Evolutionary conservation across 2,113 vertebrate species (phyloP).

Genomic region (Pagrus major): DNA sequence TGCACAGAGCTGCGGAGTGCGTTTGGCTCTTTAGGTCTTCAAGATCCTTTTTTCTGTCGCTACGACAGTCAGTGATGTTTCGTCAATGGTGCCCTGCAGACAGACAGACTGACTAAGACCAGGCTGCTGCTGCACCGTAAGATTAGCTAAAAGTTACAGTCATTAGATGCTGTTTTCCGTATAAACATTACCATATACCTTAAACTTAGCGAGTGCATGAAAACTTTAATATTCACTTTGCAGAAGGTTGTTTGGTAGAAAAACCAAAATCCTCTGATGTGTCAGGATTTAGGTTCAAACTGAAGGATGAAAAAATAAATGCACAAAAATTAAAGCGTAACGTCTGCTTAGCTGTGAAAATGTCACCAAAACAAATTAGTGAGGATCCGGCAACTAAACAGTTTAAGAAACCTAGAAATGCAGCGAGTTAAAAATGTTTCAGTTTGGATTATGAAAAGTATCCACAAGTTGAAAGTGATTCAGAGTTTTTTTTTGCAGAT

Average conservation of each 20-base stretch:
- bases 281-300: slow-evolving; percentile 9
- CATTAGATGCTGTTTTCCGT: too few relatives aligned
- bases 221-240: background rate
- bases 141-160: background rate
- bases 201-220: background rate
- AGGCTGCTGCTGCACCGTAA: background rate
- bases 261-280: background rate
- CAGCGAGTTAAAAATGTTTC: background rate
- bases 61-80: background rate
- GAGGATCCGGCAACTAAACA: slow-evolving; percentile 1
- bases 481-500: slow-evolving; percentile 4
- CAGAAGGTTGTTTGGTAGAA: background rate
- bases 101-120: background rate
- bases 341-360: slow-evolving; percentile 13
- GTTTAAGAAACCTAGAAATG: background rate
- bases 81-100: background rate
- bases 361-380: slow-evolving; percentile 31
- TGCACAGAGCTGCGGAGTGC: background rate
- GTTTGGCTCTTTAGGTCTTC: background rate
- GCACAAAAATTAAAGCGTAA: background rate
- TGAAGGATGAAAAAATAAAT: slow-evolving; percentile 12
- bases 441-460: background rate
- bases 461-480: background rate
- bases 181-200: too few relatives aligned
- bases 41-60: background rate